Base-by-base conservation (phyloP, 2,888 invertebrate genomes). In the Agapostemon virescens region DNA sequence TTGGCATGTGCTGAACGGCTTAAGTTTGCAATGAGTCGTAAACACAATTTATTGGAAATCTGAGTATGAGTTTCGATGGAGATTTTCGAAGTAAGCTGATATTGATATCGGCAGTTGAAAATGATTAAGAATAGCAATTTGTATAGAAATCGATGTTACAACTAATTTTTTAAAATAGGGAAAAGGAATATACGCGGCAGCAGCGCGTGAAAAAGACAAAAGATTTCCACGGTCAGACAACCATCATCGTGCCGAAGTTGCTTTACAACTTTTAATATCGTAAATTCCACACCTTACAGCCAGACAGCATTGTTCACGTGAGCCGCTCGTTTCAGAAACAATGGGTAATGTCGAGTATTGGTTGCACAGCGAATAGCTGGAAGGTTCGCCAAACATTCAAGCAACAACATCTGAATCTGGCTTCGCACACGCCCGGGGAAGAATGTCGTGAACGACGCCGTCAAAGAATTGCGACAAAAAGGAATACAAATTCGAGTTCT, bases 261-360 rank as follows among this genome's bases (percentile, higher is more conserved):
- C 33, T 70, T 49, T 30, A 26, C 63, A 36, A 42, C n/a, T 20
- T 64, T 52, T 20, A 49, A 72, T 58, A 66, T 72, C 68, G 68
- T 66, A 78, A 78, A 70, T 69, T 78, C 23, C 30, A 3, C 30
- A 36, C n/a, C 36, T 40, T 15, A 17, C 23, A 36, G 42, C 30
- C 26, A 13, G 58, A 20, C 30, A 23, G 26, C 11, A 52, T 71
- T 70, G 33, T 75, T 58, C 49, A 36, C 36, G 45, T n/a, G 26
- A 23, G n/a, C 17, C 15, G 64, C 63, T 68, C 36, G 45, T 45
- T 42, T 30, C 63, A 2, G 30, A 38, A 64, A 71, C 79, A 69
- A 73, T 64, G 68, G 55, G n/a, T 66, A 64, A 67, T 64, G 69
- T 58, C 64, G 61, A 49, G 49, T 73, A 63, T 80, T 66, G 73